Evolutionary conservation across 2,113 vertebrate species (phyloP), one percentile per base, ranked within the genome.

Genomic region (Illadopsis cleaveri): DNA sequence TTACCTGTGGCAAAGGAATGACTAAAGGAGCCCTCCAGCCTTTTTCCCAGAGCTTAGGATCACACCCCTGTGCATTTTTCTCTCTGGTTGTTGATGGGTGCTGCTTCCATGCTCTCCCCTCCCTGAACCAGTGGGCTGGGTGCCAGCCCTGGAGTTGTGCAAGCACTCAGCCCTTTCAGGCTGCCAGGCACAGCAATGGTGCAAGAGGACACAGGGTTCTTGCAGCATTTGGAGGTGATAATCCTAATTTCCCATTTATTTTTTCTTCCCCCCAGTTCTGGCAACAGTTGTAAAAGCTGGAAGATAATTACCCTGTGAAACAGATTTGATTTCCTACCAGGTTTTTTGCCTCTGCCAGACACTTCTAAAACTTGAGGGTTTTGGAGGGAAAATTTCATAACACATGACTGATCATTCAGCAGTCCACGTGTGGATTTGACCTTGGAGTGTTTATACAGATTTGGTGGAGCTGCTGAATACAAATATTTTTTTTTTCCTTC

Each of bases 71-170:
- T 75, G 54, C 86, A 31, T 96, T 93, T 84, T 93, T 84, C 68
- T 77, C 61, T 71, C 44, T 78, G 37, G 72, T 38, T 2, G 13
- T 19, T 93, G 88, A 82, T 2, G 76, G 78, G 69, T 78, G 35
- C 54, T 0, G 12, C 77, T 93, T 93, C 79, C 0, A 0, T 60
- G 86, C 66, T 45, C 83, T 86, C 61, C 65, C 72, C 51, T 82
- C 86, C 93, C 87, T 3, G 22, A 57, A 33, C 69, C 28, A 10
- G 6, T 42, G 79, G 93, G 93, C 86, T 3, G 8, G 2, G 7
- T 80, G 90, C 95, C 97, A 97, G 58, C 61, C 42, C 72, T 12
- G 53, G 50, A 42, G 68, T 83, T 97, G 86, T 82, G 89, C 82
- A 91, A 95, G 58, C 0, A 0, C 62, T 61, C 44, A 42, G 54